A percentile compares a stretch with the other conserved stretches of the same genome.
phyloP scores from a whole-genome alignment of 2,888 invertebrate genomes.

The Polymixis lichenea region DNA sequence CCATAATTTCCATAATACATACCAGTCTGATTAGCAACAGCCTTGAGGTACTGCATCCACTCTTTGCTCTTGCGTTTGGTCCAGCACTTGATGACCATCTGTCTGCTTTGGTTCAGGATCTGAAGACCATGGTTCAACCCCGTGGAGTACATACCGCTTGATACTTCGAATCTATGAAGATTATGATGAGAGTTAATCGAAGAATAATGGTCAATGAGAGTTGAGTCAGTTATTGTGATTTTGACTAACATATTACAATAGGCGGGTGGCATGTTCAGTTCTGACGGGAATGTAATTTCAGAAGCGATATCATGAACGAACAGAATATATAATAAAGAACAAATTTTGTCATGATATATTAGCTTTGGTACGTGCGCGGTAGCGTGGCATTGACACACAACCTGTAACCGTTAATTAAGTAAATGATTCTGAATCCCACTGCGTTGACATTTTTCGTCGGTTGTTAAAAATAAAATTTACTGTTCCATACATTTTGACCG shows the following conservation, averaged over 20 bases:
- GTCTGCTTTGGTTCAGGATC: constrained; percentile 95
- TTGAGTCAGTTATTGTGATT: not conserved
- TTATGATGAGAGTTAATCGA: not conserved
- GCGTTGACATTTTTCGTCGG: too few relatives aligned
- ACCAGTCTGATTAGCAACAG: constrained; percentile 93
- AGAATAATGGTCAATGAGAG: not conserved
- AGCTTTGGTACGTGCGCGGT: too few relatives aligned
- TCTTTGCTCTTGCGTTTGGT: constrained; percentile 96
- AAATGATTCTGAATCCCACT: too few relatives aligned
- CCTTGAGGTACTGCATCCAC: constrained; percentile 95
- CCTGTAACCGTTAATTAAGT: too few relatives aligned
- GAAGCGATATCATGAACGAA: not conserved
- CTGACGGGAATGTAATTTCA: not conserved
- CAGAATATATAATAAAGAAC: too few relatives aligned
- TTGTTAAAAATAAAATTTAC: too few relatives aligned
- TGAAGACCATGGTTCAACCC: constrained; percentile 97
- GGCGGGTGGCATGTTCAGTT: not conserved
- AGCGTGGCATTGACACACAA: too few relatives aligned
- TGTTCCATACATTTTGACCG: too few relatives aligned
- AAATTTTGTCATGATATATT: too few relatives aligned
- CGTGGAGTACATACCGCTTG: constrained; percentile 96
- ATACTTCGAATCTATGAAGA: constrained; percentile 94
- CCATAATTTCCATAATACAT: not conserved
- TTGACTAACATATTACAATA: not conserved
- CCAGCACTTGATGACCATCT: constrained; percentile 96